Evolutionary conservation across 2,888 invertebrate genomes (phyloP).

Genomic region (Selenia dentaria): DNA sequence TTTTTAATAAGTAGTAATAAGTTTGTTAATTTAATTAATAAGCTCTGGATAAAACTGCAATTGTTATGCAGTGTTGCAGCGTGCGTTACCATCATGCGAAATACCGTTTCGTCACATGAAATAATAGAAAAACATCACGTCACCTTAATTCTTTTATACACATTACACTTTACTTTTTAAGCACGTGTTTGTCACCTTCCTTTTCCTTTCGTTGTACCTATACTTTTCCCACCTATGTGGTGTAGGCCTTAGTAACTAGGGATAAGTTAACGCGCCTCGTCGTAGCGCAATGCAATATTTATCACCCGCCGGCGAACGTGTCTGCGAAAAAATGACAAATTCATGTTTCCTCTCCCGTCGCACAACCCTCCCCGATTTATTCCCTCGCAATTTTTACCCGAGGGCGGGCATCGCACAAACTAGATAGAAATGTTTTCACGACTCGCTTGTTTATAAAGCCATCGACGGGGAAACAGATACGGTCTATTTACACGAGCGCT

Average conservation of each 20-base stretch:
- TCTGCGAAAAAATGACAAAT: slow-evolving; percentile 83
- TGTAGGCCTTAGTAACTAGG: slow-evolving; percentile 46
- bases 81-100: too few species aligned
- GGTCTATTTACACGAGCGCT: slow-evolving; percentile 71
- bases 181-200: too few species aligned
- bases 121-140: too few species aligned
- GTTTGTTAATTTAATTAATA: too few species aligned
- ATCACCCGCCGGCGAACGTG: slow-evolving; percentile 79
- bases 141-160: too few species aligned
- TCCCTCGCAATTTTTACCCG: slow-evolving; percentile 79
- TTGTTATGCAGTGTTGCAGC: too few species aligned
- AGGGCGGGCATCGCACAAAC: slow-evolving; percentile 71
- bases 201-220: too few species aligned
- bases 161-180: too few species aligned
- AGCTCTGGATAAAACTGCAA: too few species aligned
- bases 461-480: slow-evolving; percentile 78
- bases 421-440: slow-evolving; percentile 80
- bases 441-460: slow-evolving; percentile 80
- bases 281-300: slow-evolving; percentile 79
- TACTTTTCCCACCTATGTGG: too few species aligned
- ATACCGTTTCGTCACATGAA: too few species aligned
- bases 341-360: slow-evolving; percentile 65
- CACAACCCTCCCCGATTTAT: slow-evolving; percentile 70
- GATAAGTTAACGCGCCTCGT: slow-evolving; percentile 64
- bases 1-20: too few species aligned